These are phyloP conservation scores for Merluccius polli DNA, from an alignment of 2,797 vertebrate genomes.

Conservation along the genomic window DNA sequence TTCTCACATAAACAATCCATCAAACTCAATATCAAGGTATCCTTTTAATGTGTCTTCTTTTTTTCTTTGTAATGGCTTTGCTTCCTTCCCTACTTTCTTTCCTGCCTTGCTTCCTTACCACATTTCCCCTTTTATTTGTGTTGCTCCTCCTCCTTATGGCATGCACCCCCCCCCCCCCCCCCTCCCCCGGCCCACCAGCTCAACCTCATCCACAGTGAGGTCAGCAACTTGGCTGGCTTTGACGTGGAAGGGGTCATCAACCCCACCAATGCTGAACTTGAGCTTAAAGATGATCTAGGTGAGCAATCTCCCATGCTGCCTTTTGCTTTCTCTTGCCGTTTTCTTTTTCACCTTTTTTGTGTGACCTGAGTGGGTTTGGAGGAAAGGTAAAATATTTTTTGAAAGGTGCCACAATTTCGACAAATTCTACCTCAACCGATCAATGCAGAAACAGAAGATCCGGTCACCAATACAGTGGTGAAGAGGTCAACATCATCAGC, in stretches of 20 bases:
- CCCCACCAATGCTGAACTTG: conserved; percentile 98
- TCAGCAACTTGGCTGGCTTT: conserved; percentile 99
- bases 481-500: not conserved
- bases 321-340: not conserved
- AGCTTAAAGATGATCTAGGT: conserved; percentile 99
- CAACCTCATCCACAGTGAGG: conserved; percentile 99
- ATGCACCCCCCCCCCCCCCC: conserved; percentile 42
- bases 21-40: conserved; percentile 42
- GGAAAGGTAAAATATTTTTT: not conserved
- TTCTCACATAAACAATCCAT: not conserved
- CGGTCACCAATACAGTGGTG: not conserved
- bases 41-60: conserved; percentile 36
- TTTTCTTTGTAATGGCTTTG: conserved; percentile 79
- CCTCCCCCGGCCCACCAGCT: conserved; percentile 77
- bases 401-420: not conserved
- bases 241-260: conserved; percentile 99
- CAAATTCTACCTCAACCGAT: not conserved
- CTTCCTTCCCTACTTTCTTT: conserved; percentile 71
- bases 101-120: conserved; percentile 53
- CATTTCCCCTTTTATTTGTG: not conserved
- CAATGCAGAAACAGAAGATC: not conserved
- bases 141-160: not conserved
- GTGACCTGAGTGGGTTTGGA: not conserved
- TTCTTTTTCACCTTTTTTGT: not conserved
- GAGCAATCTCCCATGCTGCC: conserved; percentile 58